phyloP scores from a whole-genome alignment of 1,140 invertebrate genomes.

The Tetragnatha versicolor region DNA sequence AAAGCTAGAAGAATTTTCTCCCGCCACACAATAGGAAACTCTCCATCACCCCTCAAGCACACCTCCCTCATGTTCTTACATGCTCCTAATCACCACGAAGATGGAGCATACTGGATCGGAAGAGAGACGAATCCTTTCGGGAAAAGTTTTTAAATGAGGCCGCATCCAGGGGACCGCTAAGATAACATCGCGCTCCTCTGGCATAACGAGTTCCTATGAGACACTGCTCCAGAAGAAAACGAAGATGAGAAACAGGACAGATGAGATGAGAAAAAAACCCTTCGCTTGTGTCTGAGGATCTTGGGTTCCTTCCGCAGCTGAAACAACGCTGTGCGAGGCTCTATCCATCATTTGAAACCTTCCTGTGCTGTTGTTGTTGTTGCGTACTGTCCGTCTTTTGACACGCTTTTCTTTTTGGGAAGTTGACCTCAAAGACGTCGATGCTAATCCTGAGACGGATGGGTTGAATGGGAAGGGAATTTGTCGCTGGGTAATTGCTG shows the following conservation, averaged over 20 bases:
- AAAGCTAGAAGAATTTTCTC: no score
- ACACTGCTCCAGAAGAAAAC: background rate
- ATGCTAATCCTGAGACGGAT: no score
- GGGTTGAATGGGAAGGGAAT: no score
- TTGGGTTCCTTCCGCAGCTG: conserved; percentile 37
- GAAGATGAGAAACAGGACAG: background rate
- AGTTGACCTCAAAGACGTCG: no score
- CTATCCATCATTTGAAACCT: conserved; percentile 34
- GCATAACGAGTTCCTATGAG: conserved; percentile 27
- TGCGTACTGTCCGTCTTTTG: conserved; percentile 2
- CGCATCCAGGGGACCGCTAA: background rate
- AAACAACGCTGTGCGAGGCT: conserved; percentile 35
- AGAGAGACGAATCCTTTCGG: no score
- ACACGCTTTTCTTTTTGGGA: no score
- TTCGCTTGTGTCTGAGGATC: background rate
- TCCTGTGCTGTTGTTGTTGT: background rate
- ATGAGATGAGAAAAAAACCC: background rate
- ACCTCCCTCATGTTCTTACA: no score
- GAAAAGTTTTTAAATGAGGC: conserved; percentile 34
- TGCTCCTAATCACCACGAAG: no score
- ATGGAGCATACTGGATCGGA: no score
- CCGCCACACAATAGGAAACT: no score
- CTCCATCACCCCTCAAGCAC: no score
- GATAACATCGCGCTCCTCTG: conserved; percentile 31
- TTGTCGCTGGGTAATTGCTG: no score